Evolutionary conservation across 2,797 vertebrate genomes (phyloP).

Genomic region (Hydrophis major): DNA sequence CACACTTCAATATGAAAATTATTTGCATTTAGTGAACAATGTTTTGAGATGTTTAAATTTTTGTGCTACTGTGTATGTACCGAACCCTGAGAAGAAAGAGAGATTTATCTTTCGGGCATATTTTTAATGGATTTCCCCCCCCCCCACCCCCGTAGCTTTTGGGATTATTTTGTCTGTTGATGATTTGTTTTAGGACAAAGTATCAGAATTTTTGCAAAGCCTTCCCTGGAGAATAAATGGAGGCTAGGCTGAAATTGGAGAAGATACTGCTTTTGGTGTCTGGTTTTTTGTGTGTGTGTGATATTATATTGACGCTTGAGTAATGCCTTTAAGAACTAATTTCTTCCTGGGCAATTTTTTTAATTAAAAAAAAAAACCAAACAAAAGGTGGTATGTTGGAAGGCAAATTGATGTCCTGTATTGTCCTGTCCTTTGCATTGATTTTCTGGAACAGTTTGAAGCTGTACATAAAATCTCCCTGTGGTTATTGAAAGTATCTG

Average conservation of each 20-base stretch:
- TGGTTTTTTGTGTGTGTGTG: neutral
- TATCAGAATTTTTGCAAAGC: neutral
- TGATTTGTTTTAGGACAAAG: neutral
- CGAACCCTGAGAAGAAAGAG: neutral
- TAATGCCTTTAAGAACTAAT: neutral
- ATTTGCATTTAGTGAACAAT: neutral
- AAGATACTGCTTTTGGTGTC: neutral
- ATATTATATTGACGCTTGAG: neutral
- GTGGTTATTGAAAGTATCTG: neutral
- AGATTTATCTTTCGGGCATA: neutral
- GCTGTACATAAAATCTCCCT: neutral
- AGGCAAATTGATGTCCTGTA: neutral
- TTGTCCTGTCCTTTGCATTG: neutral
- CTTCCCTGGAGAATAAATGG: neutral
- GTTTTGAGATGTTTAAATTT: neutral
- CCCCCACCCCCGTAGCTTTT: accelerated
- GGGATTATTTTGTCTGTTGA: neutral
- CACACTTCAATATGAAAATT: neutral
- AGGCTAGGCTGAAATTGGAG: neutral
- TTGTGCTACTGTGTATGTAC: neutral
- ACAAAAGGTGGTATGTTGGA: neutral
- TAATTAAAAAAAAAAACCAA: neutral
- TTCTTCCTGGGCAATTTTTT: neutral
- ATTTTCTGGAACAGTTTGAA: neutral
- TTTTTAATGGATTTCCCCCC: neutral